Percentiles rank a stretch among this genome's conserved stretches.
Conservation (phyloP, 2,113 vertebrate genomes). For the Nymphicus hollandicus region DNA sequence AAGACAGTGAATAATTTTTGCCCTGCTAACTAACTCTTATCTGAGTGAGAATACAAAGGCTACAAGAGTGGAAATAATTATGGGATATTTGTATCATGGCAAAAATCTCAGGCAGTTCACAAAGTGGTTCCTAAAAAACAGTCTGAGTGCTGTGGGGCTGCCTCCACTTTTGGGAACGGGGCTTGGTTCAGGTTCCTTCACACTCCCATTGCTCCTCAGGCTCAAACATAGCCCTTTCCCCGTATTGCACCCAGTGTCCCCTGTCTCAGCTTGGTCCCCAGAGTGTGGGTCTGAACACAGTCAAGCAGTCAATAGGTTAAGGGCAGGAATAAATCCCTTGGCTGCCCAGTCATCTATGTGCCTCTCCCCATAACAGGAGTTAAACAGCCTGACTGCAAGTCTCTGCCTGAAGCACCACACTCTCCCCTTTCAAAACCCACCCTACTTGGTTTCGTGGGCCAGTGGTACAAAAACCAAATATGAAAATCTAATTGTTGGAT, state of each 20-base stretch:
- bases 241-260: fast-evolving
- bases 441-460: not conserved
- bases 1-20: not conserved
- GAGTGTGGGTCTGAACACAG: not conserved
- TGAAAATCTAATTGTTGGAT: not conserved
- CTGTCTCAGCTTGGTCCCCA: not conserved
- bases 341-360: not conserved
- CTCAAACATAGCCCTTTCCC: not conserved
- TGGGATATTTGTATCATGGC: not conserved
- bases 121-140: not conserved
- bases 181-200: not conserved
- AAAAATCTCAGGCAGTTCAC: not conserved
- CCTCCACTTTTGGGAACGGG: not conserved
- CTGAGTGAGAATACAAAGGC: not conserved
- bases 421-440: not conserved
- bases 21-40: not conserved
- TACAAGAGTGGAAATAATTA: not conserved
- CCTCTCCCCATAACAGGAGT: not conserved
- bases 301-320: not conserved
- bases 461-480: not conserved
- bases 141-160: not conserved
- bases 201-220: not conserved
- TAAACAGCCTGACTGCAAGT: not conserved
- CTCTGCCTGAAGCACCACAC: not conserved
- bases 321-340: not conserved